phyloP scores from a whole-genome alignment of 2,888 invertebrate species.

The Tuta absoluta region DNA sequence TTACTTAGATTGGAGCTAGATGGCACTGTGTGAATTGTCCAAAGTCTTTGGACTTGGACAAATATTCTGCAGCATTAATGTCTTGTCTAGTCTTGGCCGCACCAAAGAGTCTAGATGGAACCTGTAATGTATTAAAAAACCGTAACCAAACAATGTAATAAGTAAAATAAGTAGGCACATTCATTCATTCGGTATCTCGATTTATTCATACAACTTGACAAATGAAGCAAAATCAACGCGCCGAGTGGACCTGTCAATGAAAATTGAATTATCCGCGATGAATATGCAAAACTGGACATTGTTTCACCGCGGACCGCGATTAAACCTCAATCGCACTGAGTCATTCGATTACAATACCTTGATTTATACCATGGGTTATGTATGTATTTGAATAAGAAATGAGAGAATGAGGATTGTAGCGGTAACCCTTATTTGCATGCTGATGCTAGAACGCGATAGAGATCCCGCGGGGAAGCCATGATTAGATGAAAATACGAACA shows the following conservation, averaged over 20 bases:
- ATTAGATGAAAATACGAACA: too few relatives aligned
- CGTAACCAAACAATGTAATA: background rate
- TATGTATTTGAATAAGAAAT: background rate
- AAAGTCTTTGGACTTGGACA: too few relatives aligned
- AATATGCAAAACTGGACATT: constrained; percentile 72
- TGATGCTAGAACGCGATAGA: too few relatives aligned
- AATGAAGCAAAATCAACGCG: constrained; percentile 73
- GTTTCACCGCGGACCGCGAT: constrained; percentile 39
- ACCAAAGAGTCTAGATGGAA: too few relatives aligned
- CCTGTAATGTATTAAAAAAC: too few relatives aligned
- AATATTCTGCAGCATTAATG: too few relatives aligned
- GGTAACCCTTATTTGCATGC: too few relatives aligned
- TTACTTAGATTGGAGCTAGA: too few relatives aligned
- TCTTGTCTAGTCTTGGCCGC: too few relatives aligned
- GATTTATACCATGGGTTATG: background rate
- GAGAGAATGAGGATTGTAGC: background rate
- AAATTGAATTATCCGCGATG: constrained; percentile 73
- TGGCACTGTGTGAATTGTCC: too few relatives aligned
- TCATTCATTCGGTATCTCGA: constrained; percentile 29
- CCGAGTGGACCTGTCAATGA: constrained; percentile 65
- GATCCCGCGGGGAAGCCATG: too few relatives aligned
- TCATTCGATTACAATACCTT: constrained; percentile 1
- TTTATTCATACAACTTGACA: constrained; percentile 66
- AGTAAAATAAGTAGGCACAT: background rate
- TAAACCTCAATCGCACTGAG: constrained; percentile 13